Percentiles rank a stretch among this genome's conserved stretches.
These are phyloP conservation scores for Escarpia spicata DNA, from an alignment of 2,888 invertebrate species.

Conservation along the genomic window DNA sequence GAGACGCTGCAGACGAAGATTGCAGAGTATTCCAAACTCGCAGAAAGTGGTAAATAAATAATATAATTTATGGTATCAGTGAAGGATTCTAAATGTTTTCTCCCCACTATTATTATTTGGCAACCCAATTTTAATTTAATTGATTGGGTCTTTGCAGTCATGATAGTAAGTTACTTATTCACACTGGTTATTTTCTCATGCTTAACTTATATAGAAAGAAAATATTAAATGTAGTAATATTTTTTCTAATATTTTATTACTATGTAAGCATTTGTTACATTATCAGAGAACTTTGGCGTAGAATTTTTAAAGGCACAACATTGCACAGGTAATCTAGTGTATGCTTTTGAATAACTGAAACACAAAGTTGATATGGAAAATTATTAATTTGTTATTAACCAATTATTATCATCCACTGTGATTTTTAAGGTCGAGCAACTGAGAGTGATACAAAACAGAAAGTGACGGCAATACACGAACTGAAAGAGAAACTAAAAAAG, in stretches of 20 bases:
- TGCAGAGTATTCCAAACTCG: constrained; percentile 57
- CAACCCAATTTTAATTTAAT: background rate
- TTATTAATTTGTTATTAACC: background rate
- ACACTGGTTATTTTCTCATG: background rate
- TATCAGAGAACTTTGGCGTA: background rate
- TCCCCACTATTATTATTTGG: background rate
- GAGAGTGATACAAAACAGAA: constrained; percentile 57
- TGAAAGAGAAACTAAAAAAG: constrained; percentile 57
- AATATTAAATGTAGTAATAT: background rate
- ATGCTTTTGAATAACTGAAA: too few species aligned
- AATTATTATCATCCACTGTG: background rate
- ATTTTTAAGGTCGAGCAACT: constrained; percentile 39
- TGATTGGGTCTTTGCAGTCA: background rate
- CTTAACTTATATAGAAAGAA: background rate
- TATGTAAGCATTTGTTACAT: background rate
- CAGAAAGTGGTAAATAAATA: constrained; percentile 52
- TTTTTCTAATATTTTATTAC: background rate
- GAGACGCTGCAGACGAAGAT: constrained; percentile 58
- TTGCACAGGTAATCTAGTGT: too few species aligned
- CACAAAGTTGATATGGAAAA: background rate
- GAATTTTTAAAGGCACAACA: too few species aligned
- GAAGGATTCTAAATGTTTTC: background rate
- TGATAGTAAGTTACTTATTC: background rate
- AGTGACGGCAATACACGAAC: constrained; percentile 56
- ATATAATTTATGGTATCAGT: background rate